phyloP scores from a whole-genome alignment of 1,140 invertebrate species.

The Pseudomyrmex cubaensis region DNA sequence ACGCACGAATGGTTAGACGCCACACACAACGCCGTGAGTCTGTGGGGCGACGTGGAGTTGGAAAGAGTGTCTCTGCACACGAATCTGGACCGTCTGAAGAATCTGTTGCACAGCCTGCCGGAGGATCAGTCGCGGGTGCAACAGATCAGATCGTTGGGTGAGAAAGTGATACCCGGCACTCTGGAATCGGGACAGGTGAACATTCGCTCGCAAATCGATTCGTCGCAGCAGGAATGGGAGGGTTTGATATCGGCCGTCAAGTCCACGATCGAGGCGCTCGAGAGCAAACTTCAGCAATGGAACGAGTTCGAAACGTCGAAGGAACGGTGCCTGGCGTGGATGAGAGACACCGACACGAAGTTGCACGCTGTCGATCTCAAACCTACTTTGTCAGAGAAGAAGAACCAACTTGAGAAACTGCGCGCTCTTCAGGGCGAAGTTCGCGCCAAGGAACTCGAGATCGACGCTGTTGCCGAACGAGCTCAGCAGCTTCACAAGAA shows the following conservation, averaged over 20 bases:
- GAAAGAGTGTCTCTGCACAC: conserved; percentile 95
- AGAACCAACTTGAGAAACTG: conserved; percentile 92
- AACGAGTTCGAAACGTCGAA: conserved; percentile 95
- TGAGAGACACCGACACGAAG: conserved; percentile 94
- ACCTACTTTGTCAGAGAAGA: conserved; percentile 92
- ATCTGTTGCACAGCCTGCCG: conserved; percentile 91
- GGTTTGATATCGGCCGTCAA: conserved; percentile 91
- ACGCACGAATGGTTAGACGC: conserved; percentile 96
- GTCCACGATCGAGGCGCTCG: conserved; percentile 91
- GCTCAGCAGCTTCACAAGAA: conserved; percentile 93
- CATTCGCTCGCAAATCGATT: conserved; percentile 94
- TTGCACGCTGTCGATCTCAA: conserved; percentile 96
- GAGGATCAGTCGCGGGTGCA: conserved; percentile 95
- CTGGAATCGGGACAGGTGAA: conserved; percentile 93
- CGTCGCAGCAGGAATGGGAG: conserved; percentile 96
- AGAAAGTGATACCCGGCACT: conserved; percentile 96
- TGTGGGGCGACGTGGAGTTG: conserved; percentile 94
- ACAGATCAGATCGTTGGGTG: conserved; percentile 92
- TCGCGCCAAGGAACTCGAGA: conserved; percentile 95
- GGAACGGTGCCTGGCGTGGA: conserved; percentile 94
- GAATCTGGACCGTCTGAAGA: conserved; percentile 93
- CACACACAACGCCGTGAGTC: conserved; percentile 93
- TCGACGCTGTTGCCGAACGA: conserved; percentile 96
- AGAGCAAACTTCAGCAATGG: conserved; percentile 95
- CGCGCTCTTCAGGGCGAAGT: conserved; percentile 94